Evolutionary conservation across 2,888 invertebrate species (phyloP), one percentile per base, ranked within the genome.

Genomic region (Atrina japonica): DNA sequence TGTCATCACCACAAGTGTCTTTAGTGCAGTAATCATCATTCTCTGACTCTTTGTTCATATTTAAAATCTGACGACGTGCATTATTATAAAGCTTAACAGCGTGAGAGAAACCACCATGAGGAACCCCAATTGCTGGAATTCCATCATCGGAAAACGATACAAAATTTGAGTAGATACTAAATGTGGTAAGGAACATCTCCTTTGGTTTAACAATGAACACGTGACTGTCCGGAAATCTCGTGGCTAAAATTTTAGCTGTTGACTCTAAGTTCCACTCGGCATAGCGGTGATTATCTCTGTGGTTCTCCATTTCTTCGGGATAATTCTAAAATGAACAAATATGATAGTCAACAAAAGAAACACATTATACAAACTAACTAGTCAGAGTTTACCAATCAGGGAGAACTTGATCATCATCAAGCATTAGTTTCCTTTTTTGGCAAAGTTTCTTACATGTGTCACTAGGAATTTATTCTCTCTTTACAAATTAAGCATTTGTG

Each of bases 121-220:
- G 94, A 14, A 94, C 93, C n/a, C 93, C 93, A 90, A 96, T 95
- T 76, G 94, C 93, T 2, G 97, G 97, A 21, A 94, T 94, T n/a
- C 96, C 96, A 67, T 90, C 85, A 70, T 94, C 94, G 91, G 94
- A 94, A 83, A 94, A 94, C 29, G 94, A 93, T 64, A 97, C 96
- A 91, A 97, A 97, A 92, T 97, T 97, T 90, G 95, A 95, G 88
- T 94, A 97, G 87, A 96, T 95, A 88, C 95, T 95, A 91, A 96
- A 96, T 67, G 95, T 96, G 86, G 95, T 94, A 84, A 94, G 94
- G 88, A 95, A 94, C 93, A 96, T 95, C 90, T 95, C 94, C 88
- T 79, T 91, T 84, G 91, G 88, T 73, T 88, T 89, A 23, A 90
- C 77, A 3, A 90, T 83, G 72, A 85, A 84, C 1, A 90, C 76